Percentiles rank a stretch among this genome's conserved stretches.
phyloP scores from a whole-genome alignment of 2,888 invertebrate genomes.

The Erebia ligea region DNA sequence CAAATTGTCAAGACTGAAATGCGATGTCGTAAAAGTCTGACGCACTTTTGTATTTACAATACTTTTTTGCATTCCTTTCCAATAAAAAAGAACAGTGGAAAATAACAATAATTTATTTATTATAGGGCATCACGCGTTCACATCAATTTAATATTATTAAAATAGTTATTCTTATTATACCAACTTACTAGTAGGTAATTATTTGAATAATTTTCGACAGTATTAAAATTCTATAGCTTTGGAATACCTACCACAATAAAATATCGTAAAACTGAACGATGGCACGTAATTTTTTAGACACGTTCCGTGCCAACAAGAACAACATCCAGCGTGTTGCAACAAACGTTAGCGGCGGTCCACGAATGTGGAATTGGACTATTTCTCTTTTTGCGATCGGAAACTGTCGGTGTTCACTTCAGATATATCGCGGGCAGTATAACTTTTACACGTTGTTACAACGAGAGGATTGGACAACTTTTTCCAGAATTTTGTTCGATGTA shows the following conservation, averaged over 20 bases:
- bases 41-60: no score
- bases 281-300: constrained; percentile 71
- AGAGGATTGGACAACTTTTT: not conserved
- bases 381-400: constrained; percentile 16
- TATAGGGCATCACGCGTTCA: no score
- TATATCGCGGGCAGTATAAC: constrained; percentile 5
- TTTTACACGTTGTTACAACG: not conserved
- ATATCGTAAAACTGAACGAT: constrained; percentile 67
- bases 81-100: no score
- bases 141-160: no score
- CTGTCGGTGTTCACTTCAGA: constrained; percentile 15
- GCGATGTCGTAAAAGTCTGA: no score
- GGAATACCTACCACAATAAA: constrained; percentile 32
- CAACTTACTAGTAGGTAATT: no score
- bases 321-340: constrained; percentile 53
- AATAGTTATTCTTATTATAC: not conserved
- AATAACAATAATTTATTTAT: no score
- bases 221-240: not conserved
- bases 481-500: not conserved
- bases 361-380: constrained; percentile 16
- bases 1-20: no score
- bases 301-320: constrained; percentile 64
- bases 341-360: constrained; percentile 12
- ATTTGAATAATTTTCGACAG: not conserved
- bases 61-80: no score